Evolutionary conservation across 2,888 invertebrate genomes (phyloP).

Genomic region (Xestia xanthographa): DNA sequence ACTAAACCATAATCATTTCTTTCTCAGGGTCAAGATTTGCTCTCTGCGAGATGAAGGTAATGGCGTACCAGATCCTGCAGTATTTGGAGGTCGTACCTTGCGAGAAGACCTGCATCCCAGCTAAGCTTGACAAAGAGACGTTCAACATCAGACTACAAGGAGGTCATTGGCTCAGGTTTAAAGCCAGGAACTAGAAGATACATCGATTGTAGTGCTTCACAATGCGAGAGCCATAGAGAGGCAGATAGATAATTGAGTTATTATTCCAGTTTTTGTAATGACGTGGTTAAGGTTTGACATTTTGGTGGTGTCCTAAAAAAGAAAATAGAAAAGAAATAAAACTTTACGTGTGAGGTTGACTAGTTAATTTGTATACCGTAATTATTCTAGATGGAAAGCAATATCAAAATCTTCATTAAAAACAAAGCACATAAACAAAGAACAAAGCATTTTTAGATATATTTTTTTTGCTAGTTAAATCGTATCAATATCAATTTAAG

Average conservation of each 20-base stretch:
- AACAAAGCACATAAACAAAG: not conserved
- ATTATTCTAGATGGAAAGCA: not conserved
- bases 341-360: not conserved
- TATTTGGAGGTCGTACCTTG: conserved; percentile 75
- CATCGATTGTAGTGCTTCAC: not conserved
- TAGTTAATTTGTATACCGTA: not conserved
- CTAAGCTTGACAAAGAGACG: conserved; percentile 63
- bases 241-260: not conserved
- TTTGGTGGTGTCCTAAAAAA: not conserved
- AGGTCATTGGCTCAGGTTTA: conserved; percentile 77
- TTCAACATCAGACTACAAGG: conserved; percentile 74
- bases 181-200: conserved; percentile 52
- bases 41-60: conserved; percentile 80
- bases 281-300: not conserved
- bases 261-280: not conserved
- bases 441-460: not conserved
- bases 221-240: not conserved
- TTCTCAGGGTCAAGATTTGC: conserved; percentile 79
- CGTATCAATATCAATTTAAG: not conserved
- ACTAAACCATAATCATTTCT: not conserved
- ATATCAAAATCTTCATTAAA: not conserved
- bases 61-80: conserved; percentile 77
- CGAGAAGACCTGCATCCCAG: conserved; percentile 73
- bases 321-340: not conserved
- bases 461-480: too few species aligned